Conservation (phyloP, 2,113 vertebrate genomes). For the Ancistrus triradiatus region DNA sequence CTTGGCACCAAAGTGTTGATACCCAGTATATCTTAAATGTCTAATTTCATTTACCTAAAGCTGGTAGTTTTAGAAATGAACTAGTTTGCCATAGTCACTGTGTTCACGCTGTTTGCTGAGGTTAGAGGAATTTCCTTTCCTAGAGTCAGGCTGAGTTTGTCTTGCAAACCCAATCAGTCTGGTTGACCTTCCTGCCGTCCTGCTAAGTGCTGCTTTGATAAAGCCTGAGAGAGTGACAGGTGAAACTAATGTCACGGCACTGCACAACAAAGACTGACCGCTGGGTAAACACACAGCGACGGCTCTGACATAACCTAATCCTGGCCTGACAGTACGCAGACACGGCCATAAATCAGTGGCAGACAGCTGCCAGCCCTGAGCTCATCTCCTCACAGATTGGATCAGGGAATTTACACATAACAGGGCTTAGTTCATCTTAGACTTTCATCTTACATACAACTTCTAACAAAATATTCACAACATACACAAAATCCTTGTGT, state of each 20-base stretch:
- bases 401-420: constrained; percentile 51
- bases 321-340: constrained; percentile 33
- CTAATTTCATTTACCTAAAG: too few species aligned
- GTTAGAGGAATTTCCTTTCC: constrained; percentile 14
- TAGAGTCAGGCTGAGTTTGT: constrained; percentile 25
- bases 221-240: constrained; percentile 56
- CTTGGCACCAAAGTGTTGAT: too few species aligned
- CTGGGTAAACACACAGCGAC: constrained; percentile 57
- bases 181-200: constrained; percentile 61
- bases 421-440: neutral
- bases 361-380: constrained; percentile 57
- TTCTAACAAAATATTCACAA: too few species aligned
- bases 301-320: constrained; percentile 72
- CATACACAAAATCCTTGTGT: too few species aligned
- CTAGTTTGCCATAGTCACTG: too few species aligned
- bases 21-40: too few species aligned
- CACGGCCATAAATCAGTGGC: constrained; percentile 73
- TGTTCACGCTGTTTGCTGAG: constrained; percentile 3
- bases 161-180: constrained; percentile 45
- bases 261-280: constrained; percentile 49
- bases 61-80: too few species aligned
- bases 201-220: constrained; percentile 60
- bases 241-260: constrained; percentile 63
- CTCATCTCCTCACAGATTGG: constrained; percentile 43
- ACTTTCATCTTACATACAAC: neutral